phyloP scores from a whole-genome alignment of 2,888 invertebrate genomes.

The Iselma pallidipennis region DNA sequence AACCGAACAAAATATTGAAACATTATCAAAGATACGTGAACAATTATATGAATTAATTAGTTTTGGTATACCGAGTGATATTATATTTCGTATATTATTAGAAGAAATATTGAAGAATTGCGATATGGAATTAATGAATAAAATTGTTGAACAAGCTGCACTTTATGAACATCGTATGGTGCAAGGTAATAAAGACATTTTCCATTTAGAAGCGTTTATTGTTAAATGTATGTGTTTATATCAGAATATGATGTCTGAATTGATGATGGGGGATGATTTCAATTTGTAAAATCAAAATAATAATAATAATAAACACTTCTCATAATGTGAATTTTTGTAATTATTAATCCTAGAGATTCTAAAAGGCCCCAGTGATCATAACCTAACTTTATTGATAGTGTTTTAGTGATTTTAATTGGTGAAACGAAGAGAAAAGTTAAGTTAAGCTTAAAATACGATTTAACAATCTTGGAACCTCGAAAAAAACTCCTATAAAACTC shows the following conservation, averaged over 20 bases:
- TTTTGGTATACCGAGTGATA: conserved; percentile 91
- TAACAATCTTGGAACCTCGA: no score
- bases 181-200: conserved; percentile 91
- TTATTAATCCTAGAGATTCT: no score
- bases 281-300: neutral
- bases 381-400: no score
- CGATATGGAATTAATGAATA: conserved; percentile 77
- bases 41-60: conserved; percentile 91
- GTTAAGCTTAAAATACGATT: no score
- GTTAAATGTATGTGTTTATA: conserved; percentile 96
- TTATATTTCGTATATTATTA: conserved; percentile 87
- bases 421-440: no score
- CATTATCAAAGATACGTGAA: conserved; percentile 81
- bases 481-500: no score
- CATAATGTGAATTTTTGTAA: no score
- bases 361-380: no score
- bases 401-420: no score
- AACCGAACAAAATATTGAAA: conserved; percentile 80
- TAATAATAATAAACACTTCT: no score
- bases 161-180: conserved; percentile 91
- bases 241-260: conserved; percentile 82
- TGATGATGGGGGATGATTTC: conserved; percentile 63
- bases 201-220: conserved; percentile 96
- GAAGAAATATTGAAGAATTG: conserved; percentile 86
- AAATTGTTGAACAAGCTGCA: conserved; percentile 85